Percentiles rank a stretch among this genome's conserved stretches.
phyloP scores from a whole-genome alignment of 1,140 invertebrate genomes.

The Pogonognathellus flavescens region DNA sequence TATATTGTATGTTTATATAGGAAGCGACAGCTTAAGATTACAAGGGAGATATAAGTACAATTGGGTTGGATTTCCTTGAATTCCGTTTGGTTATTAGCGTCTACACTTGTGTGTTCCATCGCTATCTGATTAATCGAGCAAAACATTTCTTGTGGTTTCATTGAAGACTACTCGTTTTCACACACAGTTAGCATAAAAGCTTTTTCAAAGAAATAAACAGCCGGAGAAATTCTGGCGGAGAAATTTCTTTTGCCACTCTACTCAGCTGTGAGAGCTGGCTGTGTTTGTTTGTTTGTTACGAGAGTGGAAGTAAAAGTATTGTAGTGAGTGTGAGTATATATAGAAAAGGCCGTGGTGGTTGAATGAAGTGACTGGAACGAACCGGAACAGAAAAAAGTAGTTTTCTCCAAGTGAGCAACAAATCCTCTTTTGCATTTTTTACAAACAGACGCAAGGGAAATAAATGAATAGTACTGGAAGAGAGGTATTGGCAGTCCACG shows the following conservation, averaged over 20 bases:
- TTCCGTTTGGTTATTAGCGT: too few species aligned
- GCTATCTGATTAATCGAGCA: slow-evolving; percentile 22
- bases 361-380: too few species aligned
- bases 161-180: neutral
- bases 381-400: too few species aligned
- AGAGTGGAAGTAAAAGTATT: neutral
- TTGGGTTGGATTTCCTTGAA: too few species aligned
- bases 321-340: neutral
- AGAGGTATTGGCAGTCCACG: too few species aligned
- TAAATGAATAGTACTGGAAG: too few species aligned
- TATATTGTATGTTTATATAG: too few species aligned
- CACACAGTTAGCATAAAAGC: neutral
- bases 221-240: neutral
- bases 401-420: neutral
- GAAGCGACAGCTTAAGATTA: too few species aligned
- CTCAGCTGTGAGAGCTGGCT: neutral
- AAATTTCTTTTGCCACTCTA: neutral
- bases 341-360: neutral
- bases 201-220: neutral
- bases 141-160: neutral
- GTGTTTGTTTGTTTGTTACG: neutral
- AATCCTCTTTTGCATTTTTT: slow-evolving; percentile 2
- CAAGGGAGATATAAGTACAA: too few species aligned
- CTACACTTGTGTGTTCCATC: neutral
- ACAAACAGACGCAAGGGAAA: neutral